Evolutionary conservation across 2,888 invertebrate genomes (phyloP), one percentile per base, ranked within the genome.

Genomic region (Masnerella sp.): DNA sequence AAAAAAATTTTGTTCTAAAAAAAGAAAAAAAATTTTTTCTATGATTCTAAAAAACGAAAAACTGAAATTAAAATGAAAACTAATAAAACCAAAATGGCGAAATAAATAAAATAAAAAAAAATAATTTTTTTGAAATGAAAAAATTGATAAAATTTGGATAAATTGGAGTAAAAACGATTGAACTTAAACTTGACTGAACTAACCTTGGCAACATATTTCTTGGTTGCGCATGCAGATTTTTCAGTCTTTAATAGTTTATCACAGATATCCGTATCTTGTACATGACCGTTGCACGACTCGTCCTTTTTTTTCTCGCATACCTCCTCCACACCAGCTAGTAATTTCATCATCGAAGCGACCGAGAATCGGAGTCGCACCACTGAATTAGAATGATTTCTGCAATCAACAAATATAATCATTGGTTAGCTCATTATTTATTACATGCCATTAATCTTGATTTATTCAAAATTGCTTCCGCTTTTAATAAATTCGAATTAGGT

Each of bases 311-410:
- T n/a, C n/a, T 83, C 79, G 47, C 76, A 78, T 54, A 80, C 78
- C 75, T 83, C 80, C 78, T 83, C 86, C 47, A 86, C 85, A 47
- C 85, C 86, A 40, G 87, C 85, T 78, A 87, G 73, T 85, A 87
- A 78, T 86, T 86, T 87, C 87, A 87, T 87, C 84, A 86, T 87
- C 78, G 81, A 80, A 75, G 64, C 49, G 67, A 68, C 65, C 51
- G 54, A 54, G n/a, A 22, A 9, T 69, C 30, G 14, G 18, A 62
- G 70, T 62, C 58, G 56, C 62, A 40, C 15, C 17, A 49, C 1
- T 11, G 5, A 14, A 43, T n/a, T 15, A 9, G 2, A 28, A 22
- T 9, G 4, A 56, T 17, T 49, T 70, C 43, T 61, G 11, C 12
- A 61, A 69, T 18, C 22, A 52, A 32, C 2, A 30, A 59, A 15